A percentile compares a stretch with the other conserved stretches of the same genome.
phyloP scores from a whole-genome alignment of 1,140 invertebrate species.

The Drosophila melanica region DNA sequence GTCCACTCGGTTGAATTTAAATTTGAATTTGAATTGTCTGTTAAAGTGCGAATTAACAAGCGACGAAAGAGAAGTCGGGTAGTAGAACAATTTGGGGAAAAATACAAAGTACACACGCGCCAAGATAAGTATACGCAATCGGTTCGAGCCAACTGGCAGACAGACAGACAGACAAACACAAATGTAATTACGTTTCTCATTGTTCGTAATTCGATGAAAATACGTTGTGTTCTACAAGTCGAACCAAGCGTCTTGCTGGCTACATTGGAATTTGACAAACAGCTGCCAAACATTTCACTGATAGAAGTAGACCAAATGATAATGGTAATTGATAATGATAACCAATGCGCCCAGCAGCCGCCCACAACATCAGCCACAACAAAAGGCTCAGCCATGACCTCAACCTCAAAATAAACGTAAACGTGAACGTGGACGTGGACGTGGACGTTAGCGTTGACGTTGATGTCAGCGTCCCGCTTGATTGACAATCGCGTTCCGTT shows the following conservation, averaged over 20 bases:
- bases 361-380: neutral
- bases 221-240: conserved; percentile 16
- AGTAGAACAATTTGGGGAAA: conserved; percentile 4
- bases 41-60: neutral
- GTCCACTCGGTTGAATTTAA: neutral
- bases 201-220: conserved; percentile 31
- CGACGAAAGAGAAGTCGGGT: neutral
- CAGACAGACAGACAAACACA: conserved; percentile 3
- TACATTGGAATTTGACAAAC: conserved; percentile 7
- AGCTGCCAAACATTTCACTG: conserved; percentile 1
- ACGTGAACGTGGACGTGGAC: neutral
- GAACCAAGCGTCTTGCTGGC: conserved; percentile 6
- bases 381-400: neutral
- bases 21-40: neutral
- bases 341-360: conserved; percentile 17
- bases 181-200: conserved; percentile 33
- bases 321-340: conserved; percentile 46
- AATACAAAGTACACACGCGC: neutral
- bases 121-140: neutral
- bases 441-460: conserved; percentile 9
- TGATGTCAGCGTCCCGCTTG: conserved; percentile 34
- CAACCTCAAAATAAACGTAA: neutral
- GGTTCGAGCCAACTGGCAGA: no score
- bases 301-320: neutral
- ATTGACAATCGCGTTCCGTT: conserved; percentile 35